These are phyloP conservation scores for Diarsia dahlii DNA, from an alignment of 2,888 invertebrate species.

Conservation along the genomic window DNA sequence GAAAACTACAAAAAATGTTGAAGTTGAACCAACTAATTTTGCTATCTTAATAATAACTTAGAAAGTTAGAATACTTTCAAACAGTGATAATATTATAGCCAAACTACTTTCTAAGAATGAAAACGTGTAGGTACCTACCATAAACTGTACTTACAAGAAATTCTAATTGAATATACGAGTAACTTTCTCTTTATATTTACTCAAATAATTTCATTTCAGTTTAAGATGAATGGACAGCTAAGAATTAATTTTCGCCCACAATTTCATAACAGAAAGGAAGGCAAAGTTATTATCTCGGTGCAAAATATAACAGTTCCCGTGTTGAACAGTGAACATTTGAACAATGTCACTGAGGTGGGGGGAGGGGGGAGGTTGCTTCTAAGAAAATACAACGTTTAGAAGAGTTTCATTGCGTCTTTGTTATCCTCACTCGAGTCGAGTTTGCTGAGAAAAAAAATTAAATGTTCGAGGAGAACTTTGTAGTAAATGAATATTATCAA, in stretches of 20 bases:
- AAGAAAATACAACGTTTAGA: conserved; percentile 43
- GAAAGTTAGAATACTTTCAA: background rate
- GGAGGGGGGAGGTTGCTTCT: background rate
- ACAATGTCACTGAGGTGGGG: conserved; percentile 8
- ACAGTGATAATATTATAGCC: too few relatives aligned
- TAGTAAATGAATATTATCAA: conserved; percentile 4
- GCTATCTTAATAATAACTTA: background rate
- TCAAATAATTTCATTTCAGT: background rate
- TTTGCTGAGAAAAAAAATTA: conserved; percentile 10
- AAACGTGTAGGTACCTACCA: background rate
- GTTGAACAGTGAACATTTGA: conserved; percentile 21
- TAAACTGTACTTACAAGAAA: background rate
- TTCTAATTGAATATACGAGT: background rate
- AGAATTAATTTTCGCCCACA: background rate
- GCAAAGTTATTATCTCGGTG: background rate
- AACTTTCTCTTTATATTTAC: background rate
- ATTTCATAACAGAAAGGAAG: conserved; percentile 18
- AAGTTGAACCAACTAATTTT: background rate
- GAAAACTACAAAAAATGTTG: background rate
- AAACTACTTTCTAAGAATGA: background rate
- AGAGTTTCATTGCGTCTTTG: conserved; percentile 39
- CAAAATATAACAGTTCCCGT: conserved; percentile 22
- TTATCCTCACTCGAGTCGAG: conserved; percentile 9
- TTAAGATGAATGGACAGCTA: background rate
- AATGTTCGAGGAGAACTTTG: conserved; percentile 15